Percentiles rank a stretch among this genome's conserved stretches.
Conservation (phyloP, 2,888 invertebrate genomes). For the Phengaris arion region DNA sequence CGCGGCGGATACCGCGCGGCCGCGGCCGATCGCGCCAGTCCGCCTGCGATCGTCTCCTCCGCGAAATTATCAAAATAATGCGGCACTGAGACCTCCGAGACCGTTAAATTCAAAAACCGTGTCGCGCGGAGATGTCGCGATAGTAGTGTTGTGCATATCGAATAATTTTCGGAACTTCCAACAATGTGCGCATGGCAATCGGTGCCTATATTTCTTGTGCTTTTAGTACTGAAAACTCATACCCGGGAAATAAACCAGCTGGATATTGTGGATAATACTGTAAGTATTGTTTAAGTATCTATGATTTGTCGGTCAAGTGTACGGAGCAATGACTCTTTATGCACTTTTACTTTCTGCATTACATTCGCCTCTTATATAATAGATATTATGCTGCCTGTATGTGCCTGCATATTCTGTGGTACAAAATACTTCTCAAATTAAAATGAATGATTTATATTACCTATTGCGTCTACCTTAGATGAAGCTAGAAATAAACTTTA, state of each 20-base stretch:
- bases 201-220: slow-evolving; percentile 66
- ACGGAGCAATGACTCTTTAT: slow-evolving; percentile 60
- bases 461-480: no score
- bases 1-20: slow-evolving; percentile 67
- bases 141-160: slow-evolving; percentile 47
- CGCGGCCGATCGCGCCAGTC: slow-evolving; percentile 74
- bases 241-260: slow-evolving; percentile 58
- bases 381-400: not conserved
- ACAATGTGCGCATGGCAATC: slow-evolving; percentile 75
- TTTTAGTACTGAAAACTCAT: slow-evolving; percentile 51
- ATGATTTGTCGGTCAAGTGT: slow-evolving; percentile 48
- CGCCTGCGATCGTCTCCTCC: slow-evolving; percentile 61
- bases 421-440: no score
- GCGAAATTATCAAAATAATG: slow-evolving; percentile 76
- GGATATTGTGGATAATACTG: slow-evolving; percentile 60
- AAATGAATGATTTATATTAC: no score
- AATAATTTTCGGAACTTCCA: slow-evolving; percentile 44
- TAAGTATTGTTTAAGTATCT: slow-evolving; percentile 49
- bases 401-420: not conserved
- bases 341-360: slow-evolving; percentile 73
- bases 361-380: slow-evolving; percentile 43
- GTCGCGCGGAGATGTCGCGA: slow-evolving; percentile 68
- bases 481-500: no score
- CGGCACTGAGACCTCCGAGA: slow-evolving; percentile 58
- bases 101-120: slow-evolving; percentile 64